A percentile compares a stretch with the other conserved stretches of the same genome.
Evolutionary conservation across 2,888 invertebrate genomes (phyloP).

Genomic region (Eupithecia exiguata): DNA sequence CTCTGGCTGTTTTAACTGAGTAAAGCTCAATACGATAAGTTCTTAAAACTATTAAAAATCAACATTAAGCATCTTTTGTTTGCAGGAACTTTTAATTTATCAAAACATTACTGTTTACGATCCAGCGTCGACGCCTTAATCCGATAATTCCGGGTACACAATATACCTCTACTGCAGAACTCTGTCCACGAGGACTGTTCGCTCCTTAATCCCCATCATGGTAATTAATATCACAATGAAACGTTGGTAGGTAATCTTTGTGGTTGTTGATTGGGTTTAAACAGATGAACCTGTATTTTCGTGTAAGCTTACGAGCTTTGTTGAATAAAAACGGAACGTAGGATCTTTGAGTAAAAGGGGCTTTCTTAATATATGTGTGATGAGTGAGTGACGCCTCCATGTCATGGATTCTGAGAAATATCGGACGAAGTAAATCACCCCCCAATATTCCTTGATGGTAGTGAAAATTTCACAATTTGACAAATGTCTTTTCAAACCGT

Average conservation of each 20-base stretch:
- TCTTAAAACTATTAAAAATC: too few species aligned
- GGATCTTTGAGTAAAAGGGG: not conserved
- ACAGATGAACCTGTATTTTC: conserved; percentile 13
- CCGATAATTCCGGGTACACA: conserved; percentile 49
- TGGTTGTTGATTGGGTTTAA: conserved; percentile 20
- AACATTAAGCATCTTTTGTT: conserved; percentile 20
- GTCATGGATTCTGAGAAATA: too few species aligned
- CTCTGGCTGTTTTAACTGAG: too few species aligned
- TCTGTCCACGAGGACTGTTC: conserved; percentile 23
- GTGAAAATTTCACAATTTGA: too few species aligned
- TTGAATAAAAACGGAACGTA: not conserved
- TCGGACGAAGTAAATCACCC: too few species aligned
- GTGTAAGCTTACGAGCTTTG: not conserved
- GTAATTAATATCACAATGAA: conserved; percentile 34
- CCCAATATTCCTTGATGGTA: too few species aligned
- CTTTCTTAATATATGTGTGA: not conserved
- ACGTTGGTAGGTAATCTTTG: conserved; percentile 24
- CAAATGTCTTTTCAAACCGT: too few species aligned
- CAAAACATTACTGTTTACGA: conserved; percentile 36
- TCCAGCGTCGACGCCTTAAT: conserved; percentile 49
- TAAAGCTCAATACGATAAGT: not conserved
- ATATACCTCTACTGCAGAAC: conserved; percentile 43
- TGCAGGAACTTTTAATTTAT: conserved; percentile 25
- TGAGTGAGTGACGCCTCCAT: not conserved
- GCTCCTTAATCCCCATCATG: conserved; percentile 22